Evolutionary conservation across 2,888 invertebrate genomes (phyloP), one percentile per base, ranked within the genome.

Genomic region (Platycheirus rosarum): DNA sequence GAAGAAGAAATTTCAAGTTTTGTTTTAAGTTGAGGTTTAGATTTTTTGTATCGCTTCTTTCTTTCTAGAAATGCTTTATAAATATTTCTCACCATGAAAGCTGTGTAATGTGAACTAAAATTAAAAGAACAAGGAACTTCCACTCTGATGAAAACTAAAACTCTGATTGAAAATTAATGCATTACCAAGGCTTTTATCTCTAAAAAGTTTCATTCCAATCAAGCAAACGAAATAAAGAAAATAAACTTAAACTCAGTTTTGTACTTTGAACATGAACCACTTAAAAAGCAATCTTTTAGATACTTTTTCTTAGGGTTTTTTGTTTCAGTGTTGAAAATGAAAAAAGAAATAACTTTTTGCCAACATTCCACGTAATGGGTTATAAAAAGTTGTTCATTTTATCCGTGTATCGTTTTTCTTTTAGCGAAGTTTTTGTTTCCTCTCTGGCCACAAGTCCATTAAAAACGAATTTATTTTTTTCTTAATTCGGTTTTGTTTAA

Each of bases 91-190:
- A 6, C 23, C 6, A 23, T 23, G 18, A 16, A 9, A 3, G 2
- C 4, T 9, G 18, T 18, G 18, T n/a, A n/a, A n/a, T n/a, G n/a
- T n/a, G n/a, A n/a, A n/a, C n/a, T n/a, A n/a, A n/a, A n/a, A n/a
- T n/a, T n/a, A n/a, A n/a, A n/a, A 11, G 18, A 48, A 48, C 26
- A 26, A 48, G 26, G 3, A 26, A 23, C 13, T 26, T 23, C 23
- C 23, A 23, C 29, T 5, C n/a, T n/a, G n/a, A n/a, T n/a, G n/a
- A n/a, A n/a, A n/a, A n/a, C 5, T 7, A 26, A 40, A 40, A 26
- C 23, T 14, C 11, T 57, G 40, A 57, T 57, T 57, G 40, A 57
- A 57, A 57, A 40, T 40, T 57, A 57, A 57, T 37, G 23, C 57
- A 57, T 26, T 26, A 13, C 6, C 14, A 26, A 40, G n/a, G 3